Evolutionary conservation across 2,888 invertebrate genomes (phyloP), one percentile per base, ranked within the genome.

Genomic region (Axea sp.): DNA sequence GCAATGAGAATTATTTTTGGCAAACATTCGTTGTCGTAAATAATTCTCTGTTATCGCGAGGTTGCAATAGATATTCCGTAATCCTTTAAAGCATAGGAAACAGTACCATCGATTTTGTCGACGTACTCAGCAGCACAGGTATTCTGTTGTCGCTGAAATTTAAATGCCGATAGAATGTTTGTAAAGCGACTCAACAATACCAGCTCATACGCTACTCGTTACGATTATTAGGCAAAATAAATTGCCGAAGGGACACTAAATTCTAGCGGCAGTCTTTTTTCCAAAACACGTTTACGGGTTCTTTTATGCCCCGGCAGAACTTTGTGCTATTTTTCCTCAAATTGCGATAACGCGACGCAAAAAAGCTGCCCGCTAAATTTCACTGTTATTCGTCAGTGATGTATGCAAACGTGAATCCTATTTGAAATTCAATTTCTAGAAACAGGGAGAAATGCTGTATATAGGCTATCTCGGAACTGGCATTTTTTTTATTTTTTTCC

Each of bases 1-100:
- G n/a, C 24, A 35, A n/a, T 39, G 24, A n/a, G n/a, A n/a, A n/a
- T 51, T 64, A 51, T 28, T 41, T 39, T 9, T n/a, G 14, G 31
- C 35, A 35, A 55, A 45, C 55, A 65, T 55, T 65, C 11, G 19
- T 55, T 45, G 35, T 65, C 33, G 49, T 31, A 17, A 57, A 67
- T 67, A 57, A 67, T 67, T 57, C 55, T 67, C 65, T 47, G 55
- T 65, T 65, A 65, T 65, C 53, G 35, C 55, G 55, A 24, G 45
- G 8, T 37, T 17, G 55, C 55, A 53, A 65, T 65, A 65, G 53
- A 65, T 65, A 55, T 65, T 45, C 55, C 6, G 47, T 55, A 57
- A 67, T 67, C 57, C 67, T 47, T 67, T 26, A 19, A 17, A 17
- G 41, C 30, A 45, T 24, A 14, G 45, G 45, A 43, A 53, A n/a